Base-by-base conservation (phyloP, 2,797 vertebrate genomes). In the Poecilia picta region DNA sequence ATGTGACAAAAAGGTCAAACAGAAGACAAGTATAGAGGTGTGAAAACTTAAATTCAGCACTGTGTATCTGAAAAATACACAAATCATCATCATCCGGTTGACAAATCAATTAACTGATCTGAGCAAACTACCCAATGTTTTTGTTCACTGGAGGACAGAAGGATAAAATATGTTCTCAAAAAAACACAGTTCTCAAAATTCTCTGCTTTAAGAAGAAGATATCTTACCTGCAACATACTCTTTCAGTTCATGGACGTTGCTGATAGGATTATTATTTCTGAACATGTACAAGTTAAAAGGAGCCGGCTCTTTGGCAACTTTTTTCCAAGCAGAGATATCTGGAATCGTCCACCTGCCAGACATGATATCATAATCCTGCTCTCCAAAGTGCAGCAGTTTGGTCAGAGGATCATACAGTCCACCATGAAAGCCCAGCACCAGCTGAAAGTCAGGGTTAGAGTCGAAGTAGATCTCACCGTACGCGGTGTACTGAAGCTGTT, bases 211-310 rank as follows among this genome's bases (percentile, higher is more conserved):
- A 46, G 53, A 46, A 55, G 7, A 31, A 2, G 16, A 46, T 74
- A 6, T 72, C 94, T 96, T 95, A 99, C 98, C 98, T 96, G 97
- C 97, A 79, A 99, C 97, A 80, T 99, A 99, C 81, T 99, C 98
- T 93, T 97, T 97, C 71, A 99, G 95, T 83, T 99, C 96, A 0
- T 98, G 97, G 84, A 99, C 97, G 94, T 98, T 98, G 95, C 98
- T 99, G 90, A 99, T 97, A 16, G 98, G 98, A 82, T 99, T 99
- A 89, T 99, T 99, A 91, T 98, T 99, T 89, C 97, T 95, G 92
- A 99, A 99, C 97, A 99, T 99, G 88, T 99, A 99, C 45, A 99
- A 91, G 91, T 99, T 99, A 89, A 99, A 99, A 46, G 98, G 98
- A 64, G 96, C 94, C 0, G 98, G 97, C 77, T 99, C 97, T 77